A percentile compares a stretch with the other conserved stretches of the same genome.
Conservation (phyloP, 2,888 invertebrate species). For the Eilema depressum region DNA sequence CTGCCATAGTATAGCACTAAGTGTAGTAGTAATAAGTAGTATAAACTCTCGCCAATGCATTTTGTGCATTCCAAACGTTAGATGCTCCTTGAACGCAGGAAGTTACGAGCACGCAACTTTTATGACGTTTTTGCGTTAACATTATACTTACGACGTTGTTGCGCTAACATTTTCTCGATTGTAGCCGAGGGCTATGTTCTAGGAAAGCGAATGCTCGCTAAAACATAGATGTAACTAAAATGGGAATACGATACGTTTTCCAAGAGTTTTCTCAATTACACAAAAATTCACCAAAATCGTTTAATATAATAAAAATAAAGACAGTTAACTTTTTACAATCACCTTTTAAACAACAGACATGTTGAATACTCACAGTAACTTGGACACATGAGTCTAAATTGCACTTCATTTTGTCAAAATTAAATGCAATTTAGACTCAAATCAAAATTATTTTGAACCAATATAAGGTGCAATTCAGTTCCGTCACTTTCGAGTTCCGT, state of each 20-base stretch:
- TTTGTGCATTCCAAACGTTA: conserved; percentile 55
- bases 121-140: conserved; percentile 35
- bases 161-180: conserved; percentile 38
- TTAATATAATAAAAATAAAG: no score
- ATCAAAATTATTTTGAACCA: no score
- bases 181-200: conserved; percentile 38
- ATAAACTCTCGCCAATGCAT: conserved; percentile 57
- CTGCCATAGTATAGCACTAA: conserved; percentile 77
- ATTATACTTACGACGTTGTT: not conserved
- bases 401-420: no score
- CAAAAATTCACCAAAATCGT: no score
- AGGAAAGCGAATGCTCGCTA: conserved; percentile 44
- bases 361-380: not conserved
- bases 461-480: no score
- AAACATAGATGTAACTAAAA: not conserved
- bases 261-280: no score
- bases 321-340: not conserved
- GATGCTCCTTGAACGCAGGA: conserved; percentile 68
- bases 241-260: not conserved
- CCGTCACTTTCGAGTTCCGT: not conserved
- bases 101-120: conserved; percentile 68
- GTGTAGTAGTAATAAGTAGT: conserved; percentile 68
- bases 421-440: no score
- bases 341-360: not conserved
- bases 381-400: no score